These are phyloP conservation scores for Psilopsiagon aymara DNA, from an alignment of 2,113 vertebrate species.

Conservation along the genomic window DNA sequence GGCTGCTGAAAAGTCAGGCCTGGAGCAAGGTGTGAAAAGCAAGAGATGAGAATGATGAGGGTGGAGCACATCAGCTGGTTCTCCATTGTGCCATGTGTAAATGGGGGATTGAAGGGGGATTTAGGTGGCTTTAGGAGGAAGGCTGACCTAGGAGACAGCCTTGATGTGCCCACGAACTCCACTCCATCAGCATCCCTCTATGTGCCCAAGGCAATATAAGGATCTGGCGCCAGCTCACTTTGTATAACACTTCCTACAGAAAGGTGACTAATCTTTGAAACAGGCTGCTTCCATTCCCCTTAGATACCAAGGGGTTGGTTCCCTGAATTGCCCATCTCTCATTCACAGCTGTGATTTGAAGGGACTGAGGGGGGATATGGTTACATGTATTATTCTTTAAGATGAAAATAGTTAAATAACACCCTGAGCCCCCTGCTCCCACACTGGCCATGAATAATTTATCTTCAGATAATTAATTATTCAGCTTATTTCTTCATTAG, in stretches of 20 bases:
- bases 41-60: not conserved
- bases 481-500: conserved; percentile 66
- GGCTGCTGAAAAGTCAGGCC: not conserved
- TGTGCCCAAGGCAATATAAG: rapidly evolving
- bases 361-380: not conserved
- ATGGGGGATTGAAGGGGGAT: not conserved
- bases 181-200: not conserved
- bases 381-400: conserved; percentile 17
- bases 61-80: rapidly evolving
- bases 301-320: not conserved
- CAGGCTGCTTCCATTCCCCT: not conserved
- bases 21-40: not conserved
- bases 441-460: conserved; percentile 52
- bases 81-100: not conserved
- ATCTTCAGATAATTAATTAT: conserved; percentile 65
- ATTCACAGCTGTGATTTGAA: rapidly evolving
- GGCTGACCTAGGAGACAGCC: not conserved
- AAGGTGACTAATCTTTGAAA: not conserved
- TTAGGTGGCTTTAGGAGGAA: not conserved
- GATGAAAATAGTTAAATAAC: not conserved
- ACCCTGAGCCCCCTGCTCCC: not conserved
- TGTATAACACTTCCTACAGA: rapidly evolving
- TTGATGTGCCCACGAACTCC: not conserved
- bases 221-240: not conserved
- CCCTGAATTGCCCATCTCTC: not conserved